Base-by-base conservation (phyloP, 2,888 invertebrate species). In the Cynaeus angustus region DNA sequence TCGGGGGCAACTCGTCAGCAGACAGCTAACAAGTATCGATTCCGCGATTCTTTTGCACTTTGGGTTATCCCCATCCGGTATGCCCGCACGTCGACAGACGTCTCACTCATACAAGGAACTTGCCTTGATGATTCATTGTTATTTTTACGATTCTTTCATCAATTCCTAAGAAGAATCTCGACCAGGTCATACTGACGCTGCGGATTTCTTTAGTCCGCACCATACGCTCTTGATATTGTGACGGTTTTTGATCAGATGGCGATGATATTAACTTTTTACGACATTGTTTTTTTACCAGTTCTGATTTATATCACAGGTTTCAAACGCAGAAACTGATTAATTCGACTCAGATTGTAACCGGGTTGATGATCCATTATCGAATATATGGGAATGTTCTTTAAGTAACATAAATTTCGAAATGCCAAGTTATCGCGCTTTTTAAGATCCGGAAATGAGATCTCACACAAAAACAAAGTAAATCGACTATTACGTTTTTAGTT, bases 11-110 rank as follows among this genome's bases (percentile, higher is more conserved):
- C 50, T 61, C 68, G 68, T 64, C 70, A 70, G 70, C 71, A 70
- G 48, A 61, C 68, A 61, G 61, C 70, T 72, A 72, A 72, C 72
- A 71, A 72, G 68, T 71, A 74, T 74, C 70, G 72, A 74, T 72
- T 72, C 45, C 43, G 56, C 33, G 64, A 69, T 66, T 62, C 67
- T 68, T 66, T 72, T 72, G 55, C 67, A 64, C 70, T 55, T 62
- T 30, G 45, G 10, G 52, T 52, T 56, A 62, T 65, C 59, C 61
- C 45, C 33, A 46, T 41, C 43, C n/a, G n/a, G n/a, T n/a, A n/a
- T n/a, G n/a, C n/a, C n/a, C 50, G 48, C 55, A 37, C 55, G 66
- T 50, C 56, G 53, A 66, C 59, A 66, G 52, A 66, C 61, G 50
- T 68, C 56, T 65, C 64, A 46, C 45, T 61, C 46, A 33, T 67